Base-by-base conservation (phyloP, 2,888 invertebrate genomes). In the Parasteatoda lunata region DNA sequence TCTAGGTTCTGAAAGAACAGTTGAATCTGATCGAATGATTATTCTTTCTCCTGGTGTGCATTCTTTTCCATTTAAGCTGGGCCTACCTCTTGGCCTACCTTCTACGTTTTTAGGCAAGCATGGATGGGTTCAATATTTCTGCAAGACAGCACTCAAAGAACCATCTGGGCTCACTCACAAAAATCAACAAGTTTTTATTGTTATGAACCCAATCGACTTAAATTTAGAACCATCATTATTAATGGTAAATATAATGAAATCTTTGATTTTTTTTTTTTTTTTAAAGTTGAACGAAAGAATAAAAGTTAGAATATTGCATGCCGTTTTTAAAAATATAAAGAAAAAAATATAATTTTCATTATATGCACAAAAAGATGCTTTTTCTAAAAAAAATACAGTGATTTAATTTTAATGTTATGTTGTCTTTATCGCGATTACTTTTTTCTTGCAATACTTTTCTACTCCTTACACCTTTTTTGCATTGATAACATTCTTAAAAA, bases 161-260 rank as follows among this genome's bases (percentile, higher is more conserved):
- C 96, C 97, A 7, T 95, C 95, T 89, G 97, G 97, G 0, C 93
- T 97, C 64, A 96, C 97, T 5, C 97, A 97, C 91, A 97, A 97
- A 92, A 97, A 97, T 92, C 97, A 97, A 92, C 97, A 97, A 93
- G 97, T 97, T n/a, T 97, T 97, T 92, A 97, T 97, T 91, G 97
- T 97, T 4, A 97, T 97, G 97, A 97, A 97, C 92, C 97, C 97
- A 5, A 97, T 97, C 90, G 97, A 97, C 92, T 93, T 97, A 90
- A 97, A 97, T 93, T 93, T 96, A 92, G 97, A 97, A 91, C 96
- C 97, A 66, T 95, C 96, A 7, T 95, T 96, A 90, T 93, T 97
- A 89, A 94, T 97, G 91, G 97, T 97, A 93, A 95, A 65, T 68
- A 15, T 68, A 7, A 15, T n/a, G 9, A 0, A 15, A 5, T 30